Conservation (phyloP, 2,797 vertebrate genomes). For the Lates japonicus region DNA sequence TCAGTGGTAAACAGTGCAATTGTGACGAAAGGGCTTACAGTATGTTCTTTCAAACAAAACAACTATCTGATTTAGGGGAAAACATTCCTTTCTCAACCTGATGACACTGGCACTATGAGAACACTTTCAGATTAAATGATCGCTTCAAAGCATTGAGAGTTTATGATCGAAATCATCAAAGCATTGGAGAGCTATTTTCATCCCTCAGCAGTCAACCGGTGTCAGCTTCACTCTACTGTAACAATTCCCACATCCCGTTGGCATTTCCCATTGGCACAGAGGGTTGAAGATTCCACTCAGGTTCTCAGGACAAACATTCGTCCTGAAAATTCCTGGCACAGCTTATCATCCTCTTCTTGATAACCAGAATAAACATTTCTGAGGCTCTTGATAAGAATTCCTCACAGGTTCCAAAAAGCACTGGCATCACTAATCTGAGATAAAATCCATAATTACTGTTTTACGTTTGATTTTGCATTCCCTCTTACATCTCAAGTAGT, state of each 20-base stretch:
- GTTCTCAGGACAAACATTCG: neutral
- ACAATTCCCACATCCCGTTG: slow-evolving; percentile 36
- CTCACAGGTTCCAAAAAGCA: neutral
- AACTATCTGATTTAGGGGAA: slow-evolving; percentile 14
- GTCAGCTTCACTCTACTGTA: slow-evolving; percentile 48
- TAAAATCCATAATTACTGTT: slow-evolving; percentile 19
- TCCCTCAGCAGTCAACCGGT: slow-evolving; percentile 38
- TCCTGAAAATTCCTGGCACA: slow-evolving; percentile 1
- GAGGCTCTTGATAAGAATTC: slow-evolving; percentile 7
- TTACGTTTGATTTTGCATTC: neutral
- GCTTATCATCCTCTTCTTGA: neutral
- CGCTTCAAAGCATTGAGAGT: slow-evolving; percentile 53
- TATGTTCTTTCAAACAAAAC: slow-evolving; percentile 23
- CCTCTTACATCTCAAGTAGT: neutral
- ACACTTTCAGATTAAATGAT: slow-evolving; percentile 25
- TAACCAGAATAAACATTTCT: slow-evolving; percentile 7
- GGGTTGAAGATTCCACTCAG: slow-evolving; percentile 28
- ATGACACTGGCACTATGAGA: slow-evolving; percentile 36
- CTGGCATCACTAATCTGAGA: neutral
- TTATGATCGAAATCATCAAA: slow-evolving; percentile 66
- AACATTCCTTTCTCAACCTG: slow-evolving; percentile 16
- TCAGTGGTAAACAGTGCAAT: slow-evolving; percentile 7
- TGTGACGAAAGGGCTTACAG: neutral
- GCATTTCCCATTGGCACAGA: slow-evolving; percentile 53
- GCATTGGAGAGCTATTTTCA: slow-evolving; percentile 54